These are phyloP conservation scores for Cygnus buccinator DNA, from an alignment of 2,113 vertebrate species.

Conservation along the genomic window DNA sequence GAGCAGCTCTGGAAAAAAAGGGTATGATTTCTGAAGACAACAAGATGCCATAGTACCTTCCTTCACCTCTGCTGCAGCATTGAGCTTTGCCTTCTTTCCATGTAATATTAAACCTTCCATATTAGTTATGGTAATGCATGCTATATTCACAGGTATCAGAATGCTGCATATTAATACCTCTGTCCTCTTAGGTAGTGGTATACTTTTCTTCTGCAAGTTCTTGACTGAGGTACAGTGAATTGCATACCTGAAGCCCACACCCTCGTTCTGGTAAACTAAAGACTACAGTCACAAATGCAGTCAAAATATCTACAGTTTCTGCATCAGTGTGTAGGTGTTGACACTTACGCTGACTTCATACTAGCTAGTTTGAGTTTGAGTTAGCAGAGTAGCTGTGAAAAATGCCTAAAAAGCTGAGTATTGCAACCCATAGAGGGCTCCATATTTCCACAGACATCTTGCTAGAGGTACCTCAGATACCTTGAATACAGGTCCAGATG, in stretches of 20 bases:
- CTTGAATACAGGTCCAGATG: accelerated
- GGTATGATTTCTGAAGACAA: neutral
- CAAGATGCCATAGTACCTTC: neutral
- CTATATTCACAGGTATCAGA: neutral
- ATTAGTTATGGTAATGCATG: neutral
- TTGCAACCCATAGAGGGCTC: neutral
- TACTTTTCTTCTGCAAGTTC: neutral
- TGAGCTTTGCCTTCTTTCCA: neutral
- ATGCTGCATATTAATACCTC: neutral
- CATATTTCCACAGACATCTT: neutral
- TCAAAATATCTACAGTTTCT: neutral
- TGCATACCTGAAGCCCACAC: neutral
- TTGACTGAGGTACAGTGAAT: neutral
- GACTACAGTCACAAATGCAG: neutral
- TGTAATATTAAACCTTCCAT: too few relatives aligned
- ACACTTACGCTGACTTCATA: neutral
- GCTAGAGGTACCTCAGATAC: neutral
- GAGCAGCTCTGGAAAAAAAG: too few relatives aligned
- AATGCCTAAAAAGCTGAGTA: neutral
- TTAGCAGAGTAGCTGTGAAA: neutral
- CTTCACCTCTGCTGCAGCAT: neutral
- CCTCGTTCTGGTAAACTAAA: neutral
- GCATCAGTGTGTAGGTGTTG: neutral
- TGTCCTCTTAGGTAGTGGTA: neutral
- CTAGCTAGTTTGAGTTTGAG: neutral